Base-by-base conservation (phyloP, 92 coral and sea anemone genomes). In the Ricordea florida region DNA sequence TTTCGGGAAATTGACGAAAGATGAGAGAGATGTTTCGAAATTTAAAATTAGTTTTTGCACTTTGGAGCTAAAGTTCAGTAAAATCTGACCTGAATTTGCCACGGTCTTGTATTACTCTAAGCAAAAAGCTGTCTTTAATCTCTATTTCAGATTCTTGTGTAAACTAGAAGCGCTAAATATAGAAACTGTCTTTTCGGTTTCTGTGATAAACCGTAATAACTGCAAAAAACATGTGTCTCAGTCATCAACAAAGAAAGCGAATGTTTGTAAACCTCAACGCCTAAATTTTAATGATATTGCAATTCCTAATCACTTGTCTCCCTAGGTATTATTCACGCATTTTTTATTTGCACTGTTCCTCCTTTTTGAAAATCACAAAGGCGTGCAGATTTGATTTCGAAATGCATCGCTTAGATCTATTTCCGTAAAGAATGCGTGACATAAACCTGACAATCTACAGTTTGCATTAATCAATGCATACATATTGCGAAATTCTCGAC, bases 81-180 rank as follows among this genome's bases (percentile, higher is more conserved):
- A 23, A 62, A 25, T 34, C 9, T 5, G 31, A 18, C 41, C 14
- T 17, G 5, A 28, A 5, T 14, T 2, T 21, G 13, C 21, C 11
- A n/a, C 26, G 50, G 30, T 1, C 6, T 38, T 37, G 30, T 22
- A 5, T 10, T 18, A 33, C n/a, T 10, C 28, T 21, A 31, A 44
- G 11, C 35, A 69, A 57, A 49, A 50, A 33, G 34, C 53, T 53
- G 38, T 70, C 64, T 70, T 55, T 66, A 29, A 70, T 53, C 65
- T 53, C 41, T 55, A 52, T 70, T 53, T 55, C 56, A 63, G 77
- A 42, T 70, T 53, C 20, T 70, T 69, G 35, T 70, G 53, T 70
- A n/a, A 70, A 70, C 77, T n/a, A 30, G 25, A 26, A 25, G 40
- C 6, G 62, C 77, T 70, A 70, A 70, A 70, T 70, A 70, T 70